Base-by-base conservation (phyloP, 2,888 invertebrate genomes). In the Drosophila fulvimacula region DNA sequence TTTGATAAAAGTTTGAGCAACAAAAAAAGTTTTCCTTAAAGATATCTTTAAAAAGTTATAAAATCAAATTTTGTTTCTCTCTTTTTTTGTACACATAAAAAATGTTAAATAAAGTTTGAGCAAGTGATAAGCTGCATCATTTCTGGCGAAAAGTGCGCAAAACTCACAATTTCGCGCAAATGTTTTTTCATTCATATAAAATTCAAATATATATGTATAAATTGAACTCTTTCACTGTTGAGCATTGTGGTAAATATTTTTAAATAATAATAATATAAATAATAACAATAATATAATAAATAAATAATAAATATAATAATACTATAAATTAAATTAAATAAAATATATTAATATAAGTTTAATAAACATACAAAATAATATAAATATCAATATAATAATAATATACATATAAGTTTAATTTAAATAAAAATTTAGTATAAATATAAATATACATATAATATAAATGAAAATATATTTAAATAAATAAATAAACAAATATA, bases 1-100 rank as follows among this genome's bases (percentile, higher is more conserved):
- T 79, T 58, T 68, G 42, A 61, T 52, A 70, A 64, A 81, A 79
- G 58, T 67, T 82, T 72, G n/a, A 42, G 17, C 38, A 55, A 64
- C 46, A 69, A 65, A 51, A 49, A 27, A 39, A 17, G 2, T 5
- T 44, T 46, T 24, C 9, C 11, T 30, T 27, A 21, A 41, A 32
- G 17, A 41, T 41, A 53, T 56, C 24, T 42, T 36, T 3, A 5
- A 66, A 81, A 82, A 81, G 81, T 81, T 82, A 61, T 48, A 58
- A 81, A 79, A 73, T 73, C 61, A 71, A 44, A 6, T 67, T 46
- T 66, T 69, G 68, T 67, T 58, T 51, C 71, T 59, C 58, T 48
- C 60, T 61, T 61, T 66, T 32, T 46, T 38, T 34, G 34, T 61
- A 44, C 39, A 41, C 48, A 49, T 53, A 60, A 27, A 62, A 62